phyloP scores from a whole-genome alignment of 1,140 invertebrate species.

The Caenorhabditis remanei region DNA sequence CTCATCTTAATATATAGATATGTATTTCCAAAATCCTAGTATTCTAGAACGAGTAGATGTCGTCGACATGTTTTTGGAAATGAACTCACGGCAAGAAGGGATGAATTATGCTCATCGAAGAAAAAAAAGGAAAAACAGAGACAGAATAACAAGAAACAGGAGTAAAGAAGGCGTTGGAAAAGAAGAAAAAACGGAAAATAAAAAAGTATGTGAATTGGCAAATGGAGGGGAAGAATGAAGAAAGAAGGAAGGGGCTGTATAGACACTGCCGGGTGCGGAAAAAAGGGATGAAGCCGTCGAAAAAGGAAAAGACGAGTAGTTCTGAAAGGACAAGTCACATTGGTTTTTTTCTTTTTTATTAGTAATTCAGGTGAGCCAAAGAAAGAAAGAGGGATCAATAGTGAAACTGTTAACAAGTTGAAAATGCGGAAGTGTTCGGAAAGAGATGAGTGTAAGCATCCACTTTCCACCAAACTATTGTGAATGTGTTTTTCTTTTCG shows the following conservation, averaged over 20 bases:
- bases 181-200: conserved; percentile 8
- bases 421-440: conserved; percentile 20
- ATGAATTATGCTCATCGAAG: conserved; percentile 33
- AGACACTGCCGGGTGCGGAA: background rate
- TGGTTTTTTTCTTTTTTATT: background rate
- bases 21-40: background rate
- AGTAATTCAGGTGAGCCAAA: background rate
- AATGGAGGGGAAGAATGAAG: conserved; percentile 45
- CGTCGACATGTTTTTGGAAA: background rate
- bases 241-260: background rate
- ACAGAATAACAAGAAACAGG: conserved; percentile 29
- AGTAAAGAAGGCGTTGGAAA: background rate
- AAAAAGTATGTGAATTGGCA: conserved; percentile 30
- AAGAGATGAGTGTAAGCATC: background rate
- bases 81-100: background rate
- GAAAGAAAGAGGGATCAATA: background rate
- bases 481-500: conserved; percentile 10
- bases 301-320: background rate
- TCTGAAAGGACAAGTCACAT: background rate
- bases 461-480: background rate
- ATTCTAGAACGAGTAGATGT: background rate
- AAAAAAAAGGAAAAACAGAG: background rate
- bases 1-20: background rate
- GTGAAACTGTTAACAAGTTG: background rate
- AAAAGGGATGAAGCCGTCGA: conserved; percentile 4